phyloP scores from a whole-genome alignment of 2,888 invertebrate genomes.

The Drosophila merina region DNA sequence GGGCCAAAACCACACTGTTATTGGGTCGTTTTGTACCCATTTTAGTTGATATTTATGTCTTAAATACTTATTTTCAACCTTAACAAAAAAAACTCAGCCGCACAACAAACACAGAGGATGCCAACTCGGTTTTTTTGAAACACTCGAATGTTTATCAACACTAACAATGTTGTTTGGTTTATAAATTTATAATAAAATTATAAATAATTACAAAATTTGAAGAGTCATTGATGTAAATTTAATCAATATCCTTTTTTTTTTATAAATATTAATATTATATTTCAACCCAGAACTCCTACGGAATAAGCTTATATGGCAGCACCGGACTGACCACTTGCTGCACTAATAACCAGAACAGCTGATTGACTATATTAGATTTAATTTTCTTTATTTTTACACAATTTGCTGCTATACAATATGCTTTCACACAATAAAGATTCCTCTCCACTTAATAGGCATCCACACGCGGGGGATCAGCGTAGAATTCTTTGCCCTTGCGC shows the following conservation, averaged over 20 bases:
- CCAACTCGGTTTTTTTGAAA: not conserved
- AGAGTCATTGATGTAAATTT: not conserved
- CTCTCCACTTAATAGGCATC: conserved; percentile 85
- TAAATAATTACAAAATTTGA: too few relatives aligned
- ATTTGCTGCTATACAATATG: conserved; percentile 53
- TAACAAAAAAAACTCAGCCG: conserved; percentile 25
- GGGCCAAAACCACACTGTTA: conserved; percentile 81
- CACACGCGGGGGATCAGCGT: conserved; percentile 85
- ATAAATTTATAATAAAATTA: not conserved
- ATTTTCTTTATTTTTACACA: conserved; percentile 65
- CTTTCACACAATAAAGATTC: conserved; percentile 43
- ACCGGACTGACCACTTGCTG: conserved; percentile 1
- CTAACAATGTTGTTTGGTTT: not conserved
- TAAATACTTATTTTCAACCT: conserved; percentile 21
- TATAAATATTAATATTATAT: not conserved
- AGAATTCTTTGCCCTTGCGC: conserved; percentile 85
- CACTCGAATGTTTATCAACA: not conserved
- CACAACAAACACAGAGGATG: conserved; percentile 21
- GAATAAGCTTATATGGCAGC: not conserved
- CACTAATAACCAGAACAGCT: conserved; percentile 4
- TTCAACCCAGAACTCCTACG: not conserved
- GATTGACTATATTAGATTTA: conserved; percentile 2
- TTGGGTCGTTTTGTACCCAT: conserved; percentile 82
- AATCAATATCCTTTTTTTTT: too few relatives aligned
- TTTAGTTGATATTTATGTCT: conserved; percentile 28